Evolutionary conservation across 1,140 invertebrate genomes (phyloP), one percentile per base, ranked within the genome.

Genomic region (Aphelinus certus): DNA sequence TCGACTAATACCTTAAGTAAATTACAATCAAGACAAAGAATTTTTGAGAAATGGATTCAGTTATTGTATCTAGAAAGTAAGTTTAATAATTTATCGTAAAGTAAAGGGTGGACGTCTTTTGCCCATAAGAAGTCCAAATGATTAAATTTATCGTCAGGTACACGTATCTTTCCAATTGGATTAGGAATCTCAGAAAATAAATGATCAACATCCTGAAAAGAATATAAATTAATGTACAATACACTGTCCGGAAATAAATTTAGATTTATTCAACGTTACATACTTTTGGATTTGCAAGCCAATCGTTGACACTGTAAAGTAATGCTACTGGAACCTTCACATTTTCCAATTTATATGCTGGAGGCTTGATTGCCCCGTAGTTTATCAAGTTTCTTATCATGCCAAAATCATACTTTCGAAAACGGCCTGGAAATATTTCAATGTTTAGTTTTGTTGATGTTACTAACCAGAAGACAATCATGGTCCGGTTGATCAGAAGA

Each of bases 81-180:
- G 6, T 6, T 53, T 3, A 62, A 26, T 43, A 71, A 5, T 63
- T 63, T 51, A 26, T 71, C 60, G 43, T 71, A 62, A 1, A 71
- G 1, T 9, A 62, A 26, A 5, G 49, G 53, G 10, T 63, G 62
- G 3, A 51, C 69, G 26, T 43, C n/a, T 45, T 62, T 62, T 9
- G n/a, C 58, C 69, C 69, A 71, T 10, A 71, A 0, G 48, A 53
- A 71, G 51, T 71, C 69, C 7, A 71, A 9, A 26, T 71, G 69
- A 47, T 71, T 71, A 43, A 71, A 71, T 45, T 53, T 62, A 1
- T 62, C 55, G 43, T 71, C 9, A 7, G 69, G 58, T 3, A 71
- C 58, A 0, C 26, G 67, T n/a, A 70, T 60, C n/a, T 49, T 70
- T 4, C 57, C 57, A 9, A 60, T 48, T 0, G 45, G 3, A 43